Evolutionary conservation across 2,888 invertebrate species (phyloP), one percentile per base, ranked within the genome.

Genomic region (Pterostichus niger): DNA sequence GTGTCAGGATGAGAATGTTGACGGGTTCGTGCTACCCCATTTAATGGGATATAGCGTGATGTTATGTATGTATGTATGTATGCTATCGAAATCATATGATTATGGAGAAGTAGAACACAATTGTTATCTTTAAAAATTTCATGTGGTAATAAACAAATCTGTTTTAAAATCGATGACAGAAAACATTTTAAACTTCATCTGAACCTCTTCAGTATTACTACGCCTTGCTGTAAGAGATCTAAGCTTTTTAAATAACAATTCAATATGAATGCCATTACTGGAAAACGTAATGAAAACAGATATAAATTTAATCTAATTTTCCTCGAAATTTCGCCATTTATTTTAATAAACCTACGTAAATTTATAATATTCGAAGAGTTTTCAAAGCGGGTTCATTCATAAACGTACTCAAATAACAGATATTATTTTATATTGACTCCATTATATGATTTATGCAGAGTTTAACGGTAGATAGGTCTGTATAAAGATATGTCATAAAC

Each of bases 101-200:
- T 24, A 24, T 24, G 24, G 24, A 24, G 24, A 24, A 24, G 24
- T 2, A 24, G 2, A 24, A 24, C 24, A 24, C 1, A 24, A 3
- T 24, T 24, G 3, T 24, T 24, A 1, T 24, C 3, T 3, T 3
- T 24, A 24, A 24, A 24, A 24, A 24, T 3, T 1, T 3, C 3
- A 24, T 1, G 3, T 1, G 24, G 3, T 24, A 24, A 24, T 24
- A 24, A 24, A 24, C 24, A 24, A 24, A 24, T 24, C 24, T 24
- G 24, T 24, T 24, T 24, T 24, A 24, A 24, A 24, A 3, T 1
- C 24, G 33, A 59, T 59, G 33, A 11, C 17, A 59, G 24, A 59
- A 15, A 54, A 54, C 13, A 59, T 59, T 59, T 24, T 31, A 59
- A n/a, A n/a, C n/a, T n/a, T n/a, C n/a, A n/a, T n/a, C n/a, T n/a